A percentile compares a stretch with the other conserved stretches of the same genome.
These are phyloP conservation scores for Synergus japonicus DNA, from an alignment of 2,888 invertebrate species.

Conservation along the genomic window DNA sequence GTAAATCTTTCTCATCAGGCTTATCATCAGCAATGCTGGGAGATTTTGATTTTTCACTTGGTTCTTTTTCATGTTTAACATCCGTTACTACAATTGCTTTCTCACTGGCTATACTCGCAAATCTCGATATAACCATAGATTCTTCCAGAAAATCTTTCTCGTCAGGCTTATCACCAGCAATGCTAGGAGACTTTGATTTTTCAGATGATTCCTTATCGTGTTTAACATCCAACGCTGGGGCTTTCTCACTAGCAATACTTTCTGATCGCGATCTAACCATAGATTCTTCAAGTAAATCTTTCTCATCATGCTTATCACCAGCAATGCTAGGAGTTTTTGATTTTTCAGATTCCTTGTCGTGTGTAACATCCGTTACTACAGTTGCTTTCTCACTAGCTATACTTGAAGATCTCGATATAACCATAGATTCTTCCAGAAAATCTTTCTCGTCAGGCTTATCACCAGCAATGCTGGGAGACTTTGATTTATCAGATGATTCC, in stretches of 20 bases:
- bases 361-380: neutral
- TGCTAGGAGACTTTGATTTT: constrained; percentile 33
- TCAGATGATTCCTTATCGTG: neutral
- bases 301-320: constrained; percentile 25
- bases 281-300: neutral
- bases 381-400: too few species aligned
- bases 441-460: too few species aligned
- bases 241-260: constrained; percentile 41
- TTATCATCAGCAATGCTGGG: constrained; percentile 39
- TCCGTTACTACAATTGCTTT: neutral
- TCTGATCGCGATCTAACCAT: neutral
- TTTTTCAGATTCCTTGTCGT: constrained; percentile 42
- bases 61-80: neutral
- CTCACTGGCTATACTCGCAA: constrained; percentile 44
- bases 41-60: constrained; percentile 34
- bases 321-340: constrained; percentile 46
- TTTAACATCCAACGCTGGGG: neutral
- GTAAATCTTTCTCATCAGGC: neutral
- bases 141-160: constrained; percentile 35
- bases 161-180: constrained; percentile 37
- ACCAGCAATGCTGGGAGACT: too few species aligned
- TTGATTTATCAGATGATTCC: too few species aligned
- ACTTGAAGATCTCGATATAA: too few species aligned
- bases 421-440: too few species aligned
- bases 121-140: constrained; percentile 35